Base-by-base conservation (phyloP, 2,797 vertebrate species). In the Chromis chromis region DNA sequence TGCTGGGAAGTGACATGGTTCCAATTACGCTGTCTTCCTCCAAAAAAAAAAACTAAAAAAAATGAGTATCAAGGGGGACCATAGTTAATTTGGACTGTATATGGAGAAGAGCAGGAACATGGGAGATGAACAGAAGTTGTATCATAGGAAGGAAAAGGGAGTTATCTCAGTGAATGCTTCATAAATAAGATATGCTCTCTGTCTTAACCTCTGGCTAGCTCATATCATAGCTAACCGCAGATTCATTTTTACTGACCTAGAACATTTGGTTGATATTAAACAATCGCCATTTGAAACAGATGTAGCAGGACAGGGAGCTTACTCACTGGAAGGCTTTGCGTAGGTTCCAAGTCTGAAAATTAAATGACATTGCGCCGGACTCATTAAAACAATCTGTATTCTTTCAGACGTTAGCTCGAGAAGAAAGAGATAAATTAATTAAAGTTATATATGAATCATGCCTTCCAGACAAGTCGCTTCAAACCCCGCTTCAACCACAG, bases 1-100 rank as follows among this genome's bases (percentile, higher is more conserved):
- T 83, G 89, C 89, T 91, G 93, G 86, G 89, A 91, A 91, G 89
- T 88, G 84, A 88, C 89, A 93, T 84, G 90, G 87, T 88, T 93
- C 85, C 88, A 93, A 92, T 94, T 94, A 93, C 84, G 76, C 71
- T 49, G 49, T 89, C 83, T 88, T 46, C 60, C 53, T 75, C 60
- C 53, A 53, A 82, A 89, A 86, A 83, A n/a, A 25, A 28, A 46
- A 14, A 6, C 17, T 19, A 65, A 42, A 66, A 68, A 89, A 84
- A 88, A 76, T 33, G 49, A 70, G 59, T 65, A 9, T 73, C 39
- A 14, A 49, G 81, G 86, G 76, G 71, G 39, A 49, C 14, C 68
- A 8, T 48, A 60, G 65, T 52, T 88, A 86, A 88, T 91, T 91
- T 86, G 73, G 72, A 42, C 65, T 48, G 53, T 72, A 58, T 76